Percentiles rank a stretch among this genome's conserved stretches.
Evolutionary conservation across 1,140 invertebrate species (phyloP).

Genomic region (Nebria ingens): DNA sequence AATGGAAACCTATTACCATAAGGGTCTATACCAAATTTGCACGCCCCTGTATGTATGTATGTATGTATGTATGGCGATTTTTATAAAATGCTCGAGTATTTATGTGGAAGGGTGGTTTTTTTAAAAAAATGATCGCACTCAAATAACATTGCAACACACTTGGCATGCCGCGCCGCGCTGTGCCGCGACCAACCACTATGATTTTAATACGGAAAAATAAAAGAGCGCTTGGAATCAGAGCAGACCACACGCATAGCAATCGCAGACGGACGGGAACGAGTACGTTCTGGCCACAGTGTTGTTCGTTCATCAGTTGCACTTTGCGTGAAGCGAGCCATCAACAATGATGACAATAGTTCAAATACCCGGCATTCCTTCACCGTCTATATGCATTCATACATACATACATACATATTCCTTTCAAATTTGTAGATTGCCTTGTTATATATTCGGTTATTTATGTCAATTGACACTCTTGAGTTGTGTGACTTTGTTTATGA

Average conservation of each 20-base stretch:
- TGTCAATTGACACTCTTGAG: too few species aligned
- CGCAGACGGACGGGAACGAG: background rate
- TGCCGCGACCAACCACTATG: background rate
- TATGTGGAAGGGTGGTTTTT: background rate
- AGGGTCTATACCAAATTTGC: background rate
- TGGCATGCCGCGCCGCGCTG: too few species aligned
- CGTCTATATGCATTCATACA: background rate
- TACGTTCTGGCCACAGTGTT: too few species aligned
- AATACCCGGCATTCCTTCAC: background rate
- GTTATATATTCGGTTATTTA: too few species aligned
- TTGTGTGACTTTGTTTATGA: too few species aligned
- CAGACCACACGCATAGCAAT: background rate
- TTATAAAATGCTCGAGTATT: background rate
- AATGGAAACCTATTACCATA: background rate
- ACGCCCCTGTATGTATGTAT: too few species aligned
- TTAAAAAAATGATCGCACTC: background rate
- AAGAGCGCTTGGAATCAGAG: background rate
- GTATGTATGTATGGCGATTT: background rate
- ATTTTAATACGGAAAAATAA: background rate
- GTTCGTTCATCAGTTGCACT: too few species aligned
- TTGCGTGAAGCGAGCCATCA: too few species aligned
- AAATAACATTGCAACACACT: background rate
- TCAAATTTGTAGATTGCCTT: background rate
- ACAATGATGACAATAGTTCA: background rate
- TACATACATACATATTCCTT: background rate